Percentiles rank a stretch among this genome's conserved stretches.
Evolutionary conservation across 2,113 vertebrate genomes (phyloP).

Genomic region (Gracilinanus agilis): DNA sequence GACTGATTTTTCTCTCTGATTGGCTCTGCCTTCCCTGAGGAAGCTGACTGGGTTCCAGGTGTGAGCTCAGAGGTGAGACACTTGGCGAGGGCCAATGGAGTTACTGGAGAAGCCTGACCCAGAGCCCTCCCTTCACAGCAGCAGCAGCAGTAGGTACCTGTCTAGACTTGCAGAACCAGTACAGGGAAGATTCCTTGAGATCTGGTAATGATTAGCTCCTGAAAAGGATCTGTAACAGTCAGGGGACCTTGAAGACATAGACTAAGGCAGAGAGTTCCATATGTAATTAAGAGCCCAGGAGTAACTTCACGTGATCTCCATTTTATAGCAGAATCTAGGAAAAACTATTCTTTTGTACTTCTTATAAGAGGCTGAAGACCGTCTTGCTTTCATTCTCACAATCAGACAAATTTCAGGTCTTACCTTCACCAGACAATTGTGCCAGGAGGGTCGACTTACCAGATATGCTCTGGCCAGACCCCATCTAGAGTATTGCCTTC

Average conservation of each 20-base stretch:
- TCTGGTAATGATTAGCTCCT: conserved; percentile 44
- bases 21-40: neutral
- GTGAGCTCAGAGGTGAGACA: conserved; percentile 29
- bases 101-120: conserved; percentile 29
- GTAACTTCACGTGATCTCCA: neutral
- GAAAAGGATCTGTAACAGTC: conserved; percentile 39
- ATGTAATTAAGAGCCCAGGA: conserved; percentile 27
- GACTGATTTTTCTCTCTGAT: neutral
- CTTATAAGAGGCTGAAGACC: neutral
- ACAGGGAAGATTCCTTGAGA: conserved; percentile 45
- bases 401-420: neutral
- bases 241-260: conserved; percentile 25
- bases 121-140: conserved; percentile 45
- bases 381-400: neutral
- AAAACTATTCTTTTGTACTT: neutral
- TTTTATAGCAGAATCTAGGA: neutral
- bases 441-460: neutral
- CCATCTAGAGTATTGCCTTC: neutral
- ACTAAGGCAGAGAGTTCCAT: conserved; percentile 5
- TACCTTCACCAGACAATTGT: neutral
- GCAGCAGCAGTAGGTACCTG: conserved; percentile 10
- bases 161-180: conserved; percentile 64
- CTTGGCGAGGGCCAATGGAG: neutral
- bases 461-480: neutral
- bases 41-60: conserved; percentile 14